phyloP scores from a whole-genome alignment of 2,797 vertebrate species.

The Ctenosaura bakeri region DNA sequence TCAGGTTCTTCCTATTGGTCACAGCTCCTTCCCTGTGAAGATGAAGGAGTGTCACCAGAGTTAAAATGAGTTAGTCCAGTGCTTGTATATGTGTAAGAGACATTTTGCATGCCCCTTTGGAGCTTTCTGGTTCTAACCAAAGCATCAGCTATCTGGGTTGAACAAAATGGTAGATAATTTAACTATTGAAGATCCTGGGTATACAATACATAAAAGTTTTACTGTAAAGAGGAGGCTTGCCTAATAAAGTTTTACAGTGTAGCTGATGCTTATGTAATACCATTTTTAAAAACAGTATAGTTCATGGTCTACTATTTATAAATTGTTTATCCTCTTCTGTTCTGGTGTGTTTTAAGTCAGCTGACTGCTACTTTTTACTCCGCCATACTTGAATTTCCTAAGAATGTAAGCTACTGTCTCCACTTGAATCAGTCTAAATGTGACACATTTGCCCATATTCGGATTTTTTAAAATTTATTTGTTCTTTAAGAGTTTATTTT shows the following conservation, averaged over 20 bases:
- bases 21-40: background rate
- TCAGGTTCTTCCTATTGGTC: background rate
- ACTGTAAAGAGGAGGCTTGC: background rate
- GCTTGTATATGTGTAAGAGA: background rate
- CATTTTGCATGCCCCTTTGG: background rate
- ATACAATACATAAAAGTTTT: background rate
- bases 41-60: background rate
- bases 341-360: slow-evolving; percentile 59
- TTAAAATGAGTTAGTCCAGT: background rate
- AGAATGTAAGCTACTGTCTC: too few species aligned
- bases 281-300: too few species aligned
- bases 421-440: too few species aligned
- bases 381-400: too few species aligned
- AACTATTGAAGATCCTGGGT: background rate
- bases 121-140: background rate
- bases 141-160: background rate
- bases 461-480: too few species aligned
- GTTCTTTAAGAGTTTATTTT: too few species aligned
- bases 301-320: background rate
- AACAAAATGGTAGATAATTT: background rate
- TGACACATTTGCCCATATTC: too few species aligned
- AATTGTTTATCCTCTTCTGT: slow-evolving; percentile 18
- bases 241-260: background rate
- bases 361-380: slow-evolving; percentile 48
- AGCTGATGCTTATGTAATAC: too few species aligned